Percentiles rank a stretch among this genome's conserved stretches.
Evolutionary conservation across 1,140 invertebrate genomes (phyloP).

Genomic region (Diachasma alloeum): DNA sequence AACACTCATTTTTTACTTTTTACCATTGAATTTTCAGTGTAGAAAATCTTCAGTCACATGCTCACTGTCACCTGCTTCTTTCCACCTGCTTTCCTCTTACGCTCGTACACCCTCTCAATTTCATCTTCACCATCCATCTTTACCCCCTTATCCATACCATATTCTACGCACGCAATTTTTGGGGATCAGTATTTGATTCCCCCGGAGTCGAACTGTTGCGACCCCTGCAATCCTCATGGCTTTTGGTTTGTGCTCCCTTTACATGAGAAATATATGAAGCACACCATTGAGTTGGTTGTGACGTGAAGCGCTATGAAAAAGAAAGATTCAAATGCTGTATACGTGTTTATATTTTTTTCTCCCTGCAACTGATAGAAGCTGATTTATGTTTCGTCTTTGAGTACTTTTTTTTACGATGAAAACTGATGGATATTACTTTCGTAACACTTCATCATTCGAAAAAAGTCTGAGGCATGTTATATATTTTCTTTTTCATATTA

Average conservation of each 20-base stretch:
- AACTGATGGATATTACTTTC: constrained; percentile 14
- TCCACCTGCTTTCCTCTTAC: not conserved
- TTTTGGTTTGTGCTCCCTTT: not conserved
- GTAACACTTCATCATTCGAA: constrained; percentile 1
- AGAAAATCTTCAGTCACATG: too few relatives aligned
- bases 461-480: not conserved
- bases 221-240: not conserved
- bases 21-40: too few relatives aligned
- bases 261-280: not conserved
- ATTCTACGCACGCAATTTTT: not conserved
- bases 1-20: too few relatives aligned
- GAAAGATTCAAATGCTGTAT: constrained; percentile 15
- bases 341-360: not conserved
- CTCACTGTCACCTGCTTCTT: not conserved
- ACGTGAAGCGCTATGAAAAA: not conserved
- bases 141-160: not conserved
- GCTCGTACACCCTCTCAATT: not conserved
- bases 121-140: not conserved
- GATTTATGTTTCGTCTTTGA: constrained; percentile 6
- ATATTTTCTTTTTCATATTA: not conserved
- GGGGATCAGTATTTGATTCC: not conserved
- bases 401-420: not conserved
- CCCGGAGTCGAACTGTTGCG: not conserved
- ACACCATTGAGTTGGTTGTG: not conserved
- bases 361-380: constrained; percentile 9